Evolutionary conservation across 2,113 vertebrate genomes (phyloP), one percentile per base, ranked within the genome.

Genomic region (Actenoides lindsayi): DNA sequence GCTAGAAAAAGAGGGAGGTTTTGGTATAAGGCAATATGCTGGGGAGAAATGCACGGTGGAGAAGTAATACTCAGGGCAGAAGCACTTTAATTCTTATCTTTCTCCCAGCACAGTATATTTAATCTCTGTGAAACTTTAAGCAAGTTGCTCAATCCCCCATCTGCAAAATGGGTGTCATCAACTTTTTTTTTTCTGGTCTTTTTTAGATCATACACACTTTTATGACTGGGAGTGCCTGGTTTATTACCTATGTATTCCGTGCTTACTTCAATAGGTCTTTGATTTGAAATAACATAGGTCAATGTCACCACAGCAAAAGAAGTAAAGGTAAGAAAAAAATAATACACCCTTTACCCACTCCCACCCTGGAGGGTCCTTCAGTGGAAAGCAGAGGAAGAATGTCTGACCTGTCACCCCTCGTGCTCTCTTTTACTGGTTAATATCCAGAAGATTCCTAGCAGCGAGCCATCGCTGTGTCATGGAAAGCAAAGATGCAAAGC

Each of bases 401-500:
- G 3, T 60, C 73, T 83, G 81, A 63, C 33, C 70, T 39, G 46
- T 37, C 5, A 5, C 10, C 3, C 4, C 18, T 87, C 37, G 23
- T 70, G 25, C 54, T 59, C 15, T 65, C 53, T 68, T 60, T 79
- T 54, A 4, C 44, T 87, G 39, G 20, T 63, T 87, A 67, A 60
- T 24, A 76, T 20, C 63, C 74, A 81, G 35, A 35, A n/a, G 67
- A 69, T 70, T 83, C 67, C 70, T 89, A 87, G 42, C 74, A 73
- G 69, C 8, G 14, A 95, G 15, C 18, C 68, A 74, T 19, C 10
- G 18, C 39, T 20, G 83, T 74, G 42, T 53, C 76, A 64, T 9
- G 23, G 91, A 94, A 84, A 96, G 89, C 83, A 83, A 89, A 89
- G 76, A 82, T 56, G 71, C 70, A 88, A 89, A 86, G 54, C 83